Percentiles rank a stretch among this genome's conserved stretches.
phyloP scores from a whole-genome alignment of 2,797 vertebrate genomes.

The Phoebastria nigripes region DNA sequence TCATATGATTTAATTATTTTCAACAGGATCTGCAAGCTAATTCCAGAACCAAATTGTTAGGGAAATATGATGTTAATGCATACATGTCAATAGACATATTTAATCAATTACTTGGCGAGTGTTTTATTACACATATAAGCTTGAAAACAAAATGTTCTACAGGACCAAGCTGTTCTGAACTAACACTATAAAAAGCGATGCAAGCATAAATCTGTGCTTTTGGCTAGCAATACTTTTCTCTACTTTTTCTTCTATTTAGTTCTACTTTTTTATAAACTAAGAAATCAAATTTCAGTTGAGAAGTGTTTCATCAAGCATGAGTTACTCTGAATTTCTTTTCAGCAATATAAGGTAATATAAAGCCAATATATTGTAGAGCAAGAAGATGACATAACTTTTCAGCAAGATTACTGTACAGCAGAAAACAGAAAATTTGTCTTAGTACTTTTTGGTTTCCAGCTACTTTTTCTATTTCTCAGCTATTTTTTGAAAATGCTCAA shows the following conservation, averaged over 20 bases:
- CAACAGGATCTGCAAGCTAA: slow-evolving; percentile 33
- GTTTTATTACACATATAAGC: slow-evolving; percentile 27
- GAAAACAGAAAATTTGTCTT: background rate
- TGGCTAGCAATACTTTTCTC: background rate
- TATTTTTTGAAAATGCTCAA: background rate
- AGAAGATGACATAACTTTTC: background rate
- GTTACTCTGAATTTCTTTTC: slow-evolving; percentile 1
- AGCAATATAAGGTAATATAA: background rate
- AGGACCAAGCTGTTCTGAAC: slow-evolving; percentile 30
- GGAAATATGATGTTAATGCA: slow-evolving; percentile 42
- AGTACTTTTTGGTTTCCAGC: background rate
- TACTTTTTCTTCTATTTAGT: background rate
- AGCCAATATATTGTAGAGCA: background rate
- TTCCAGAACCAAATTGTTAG: slow-evolving; percentile 12
- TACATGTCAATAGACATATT: slow-evolving; percentile 56
- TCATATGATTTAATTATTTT: slow-evolving; percentile 57
- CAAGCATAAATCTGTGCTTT: slow-evolving; percentile 26
- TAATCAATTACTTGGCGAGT: slow-evolving; percentile 49
- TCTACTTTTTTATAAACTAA: background rate
- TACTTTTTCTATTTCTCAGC: background rate
- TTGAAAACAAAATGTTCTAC: slow-evolving; percentile 53
- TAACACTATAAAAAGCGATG: slow-evolving; percentile 30
- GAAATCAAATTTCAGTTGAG: slow-evolving; percentile 38
- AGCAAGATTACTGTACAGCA: background rate
- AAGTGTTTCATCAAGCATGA: slow-evolving; percentile 10